Conservation (phyloP, 2,888 invertebrate genomes). For the Diabrotica balteata region DNA sequence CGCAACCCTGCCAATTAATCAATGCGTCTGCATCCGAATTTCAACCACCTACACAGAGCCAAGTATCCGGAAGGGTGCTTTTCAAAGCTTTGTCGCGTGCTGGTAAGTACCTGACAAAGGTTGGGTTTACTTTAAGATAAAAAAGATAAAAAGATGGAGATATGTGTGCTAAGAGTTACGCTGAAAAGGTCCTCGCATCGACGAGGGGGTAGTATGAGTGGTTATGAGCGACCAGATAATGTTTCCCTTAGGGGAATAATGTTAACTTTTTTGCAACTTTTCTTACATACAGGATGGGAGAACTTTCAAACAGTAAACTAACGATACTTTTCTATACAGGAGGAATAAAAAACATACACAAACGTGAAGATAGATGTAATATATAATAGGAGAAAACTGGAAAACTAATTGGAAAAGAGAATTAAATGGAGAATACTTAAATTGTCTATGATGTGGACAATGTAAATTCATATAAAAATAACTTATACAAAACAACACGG, state of each 20-base stretch:
- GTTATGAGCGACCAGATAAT: neutral
- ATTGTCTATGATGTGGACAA: no score
- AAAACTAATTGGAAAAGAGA: no score
- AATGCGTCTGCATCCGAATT: neutral
- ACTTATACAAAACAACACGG: no score
- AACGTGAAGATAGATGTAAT: no score
- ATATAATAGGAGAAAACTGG: no score
- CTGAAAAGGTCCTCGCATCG: neutral
- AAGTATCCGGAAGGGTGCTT: neutral
- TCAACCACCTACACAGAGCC: neutral
- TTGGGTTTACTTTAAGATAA: constrained; percentile 8
- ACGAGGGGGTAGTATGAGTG: neutral
- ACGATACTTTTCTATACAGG: no score
- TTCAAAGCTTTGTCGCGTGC: neutral
- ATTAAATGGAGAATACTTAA: no score
- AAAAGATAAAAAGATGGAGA: constrained; percentile 8
- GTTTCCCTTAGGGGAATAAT: neutral
- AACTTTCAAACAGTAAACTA: no score
- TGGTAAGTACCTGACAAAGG: neutral
- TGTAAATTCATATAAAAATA: no score
- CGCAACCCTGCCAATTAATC: neutral
- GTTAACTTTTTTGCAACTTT: neutral
- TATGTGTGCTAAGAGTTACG: neutral
- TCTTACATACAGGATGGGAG: no score
- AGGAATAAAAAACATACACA: no score